Percentiles rank a stretch among this genome's conserved stretches.
These are phyloP conservation scores for Eptatretus atami DNA, from an alignment of 2,797 vertebrate species.

Conservation along the genomic window DNA sequence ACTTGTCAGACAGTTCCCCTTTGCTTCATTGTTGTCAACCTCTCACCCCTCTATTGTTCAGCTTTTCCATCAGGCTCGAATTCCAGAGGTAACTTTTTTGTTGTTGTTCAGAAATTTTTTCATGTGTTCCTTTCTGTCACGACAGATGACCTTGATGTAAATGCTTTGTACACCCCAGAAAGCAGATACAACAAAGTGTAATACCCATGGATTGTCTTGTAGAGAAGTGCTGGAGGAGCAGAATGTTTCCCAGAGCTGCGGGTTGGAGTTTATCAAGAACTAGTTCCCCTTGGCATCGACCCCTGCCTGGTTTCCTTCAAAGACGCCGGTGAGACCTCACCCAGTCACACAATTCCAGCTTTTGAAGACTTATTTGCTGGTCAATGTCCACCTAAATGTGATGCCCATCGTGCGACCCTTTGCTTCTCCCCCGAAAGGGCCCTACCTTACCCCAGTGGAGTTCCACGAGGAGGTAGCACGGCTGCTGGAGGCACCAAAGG, in stretches of 20 bases:
- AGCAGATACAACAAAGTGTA: background rate
- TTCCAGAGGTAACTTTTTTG: no score
- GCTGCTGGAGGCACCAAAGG: conserved; percentile 17
- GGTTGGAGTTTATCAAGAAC: conserved; percentile 57
- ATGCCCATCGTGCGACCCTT: background rate
- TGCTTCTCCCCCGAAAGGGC: conserved; percentile 18
- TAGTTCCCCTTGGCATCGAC: conserved; percentile 74
- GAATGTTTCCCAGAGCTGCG: conserved; percentile 50
- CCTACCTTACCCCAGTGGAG: conserved; percentile 45
- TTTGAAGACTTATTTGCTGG: background rate
- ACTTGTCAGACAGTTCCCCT: no score
- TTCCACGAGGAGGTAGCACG: conserved; percentile 59
- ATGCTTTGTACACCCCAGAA: no score
- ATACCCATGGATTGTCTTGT: conserved; percentile 3
- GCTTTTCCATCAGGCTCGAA: no score
- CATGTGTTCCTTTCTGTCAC: no score
- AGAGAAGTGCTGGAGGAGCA: conserved; percentile 35
- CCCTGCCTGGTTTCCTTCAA: conserved; percentile 37
- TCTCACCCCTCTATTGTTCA: no score
- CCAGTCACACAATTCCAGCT: background rate
- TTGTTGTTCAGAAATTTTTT: no score
- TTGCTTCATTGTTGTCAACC: no score
- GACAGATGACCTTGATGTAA: no score
- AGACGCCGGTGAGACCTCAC: conserved; percentile 30
- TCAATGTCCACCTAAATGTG: no score